phyloP scores from a whole-genome alignment of 2,113 vertebrate genomes.

The Hippocampus zosterae region DNA sequence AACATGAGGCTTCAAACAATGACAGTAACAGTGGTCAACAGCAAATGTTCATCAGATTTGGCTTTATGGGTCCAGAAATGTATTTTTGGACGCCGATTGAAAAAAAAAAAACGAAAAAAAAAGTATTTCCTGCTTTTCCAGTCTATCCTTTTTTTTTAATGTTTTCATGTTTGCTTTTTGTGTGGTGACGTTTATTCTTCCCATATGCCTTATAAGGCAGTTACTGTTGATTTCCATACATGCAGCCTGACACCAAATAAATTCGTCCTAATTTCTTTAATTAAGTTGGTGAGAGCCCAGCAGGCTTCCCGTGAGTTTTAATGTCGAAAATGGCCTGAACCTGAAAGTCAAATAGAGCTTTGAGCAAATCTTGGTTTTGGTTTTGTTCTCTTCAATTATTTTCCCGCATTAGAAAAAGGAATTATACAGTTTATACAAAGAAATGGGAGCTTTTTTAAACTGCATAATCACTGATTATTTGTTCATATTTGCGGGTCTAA shows the following conservation, averaged over 20 bases:
- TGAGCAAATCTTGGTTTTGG: neutral
- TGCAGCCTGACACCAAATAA: neutral
- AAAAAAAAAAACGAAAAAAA: no score
- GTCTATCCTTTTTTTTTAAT: neutral
- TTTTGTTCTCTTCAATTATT: neutral
- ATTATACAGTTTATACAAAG: neutral
- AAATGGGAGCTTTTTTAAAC: neutral
- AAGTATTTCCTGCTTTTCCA: neutral
- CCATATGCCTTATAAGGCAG: neutral
- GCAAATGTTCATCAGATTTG: no score
- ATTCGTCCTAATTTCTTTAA: neutral
- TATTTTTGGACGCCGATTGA: no score
- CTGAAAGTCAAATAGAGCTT: neutral
- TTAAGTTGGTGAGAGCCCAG: neutral
- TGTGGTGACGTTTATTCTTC: neutral
- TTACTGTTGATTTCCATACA: neutral
- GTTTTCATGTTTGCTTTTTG: neutral
- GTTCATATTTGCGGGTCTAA: neutral
- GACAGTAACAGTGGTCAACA: constrained; percentile 31
- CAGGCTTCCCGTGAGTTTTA: neutral
- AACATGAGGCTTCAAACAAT: constrained; percentile 49
- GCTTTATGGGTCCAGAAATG: no score
- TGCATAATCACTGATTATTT: neutral
- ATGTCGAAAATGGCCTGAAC: constrained; percentile 4
- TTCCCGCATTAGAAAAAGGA: neutral